Evolutionary conservation across 92 coral and sea anemone species (phyloP).

Genomic region (Phenganax stokvisi): DNA sequence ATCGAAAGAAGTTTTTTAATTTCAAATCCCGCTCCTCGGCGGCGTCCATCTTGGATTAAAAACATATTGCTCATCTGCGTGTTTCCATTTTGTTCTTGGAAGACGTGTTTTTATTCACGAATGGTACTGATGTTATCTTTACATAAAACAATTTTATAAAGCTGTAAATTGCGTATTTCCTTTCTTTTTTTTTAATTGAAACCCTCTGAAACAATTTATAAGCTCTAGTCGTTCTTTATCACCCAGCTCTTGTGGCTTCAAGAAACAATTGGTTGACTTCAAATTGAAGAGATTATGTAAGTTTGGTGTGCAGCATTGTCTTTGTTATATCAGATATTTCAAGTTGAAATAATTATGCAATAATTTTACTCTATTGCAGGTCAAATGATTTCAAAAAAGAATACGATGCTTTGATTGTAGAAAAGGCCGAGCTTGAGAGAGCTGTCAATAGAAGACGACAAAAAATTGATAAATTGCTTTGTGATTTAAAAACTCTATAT

Average conservation of each 20-base stretch:
- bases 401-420: conserved; percentile 40
- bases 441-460: conserved; percentile 35
- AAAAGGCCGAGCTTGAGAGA: conserved; percentile 46
- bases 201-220: too few species aligned
- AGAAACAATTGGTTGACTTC: too few species aligned
- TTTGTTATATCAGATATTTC: not conserved
- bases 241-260: too few species aligned
- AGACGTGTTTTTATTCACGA: not conserved
- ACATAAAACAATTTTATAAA: not conserved
- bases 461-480: conserved; percentile 43
- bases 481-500: conserved; percentile 40
- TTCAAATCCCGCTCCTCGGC: conserved; percentile 7
- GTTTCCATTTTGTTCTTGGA: not conserved
- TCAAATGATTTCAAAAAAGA: conserved; percentile 9
- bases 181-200: too few species aligned
- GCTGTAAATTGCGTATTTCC: too few species aligned
- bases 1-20: conserved; percentile 32
- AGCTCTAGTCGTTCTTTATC: too few species aligned
- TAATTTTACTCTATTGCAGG: not conserved
- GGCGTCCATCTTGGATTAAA: conserved; percentile 63
- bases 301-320: not conserved
- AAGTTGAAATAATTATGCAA: not conserved
- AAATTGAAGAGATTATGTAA: not conserved
- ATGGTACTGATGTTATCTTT: not conserved
- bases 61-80: not conserved